phyloP scores from a whole-genome alignment of 2,888 invertebrate species.

The Tetranychus piercei region DNA sequence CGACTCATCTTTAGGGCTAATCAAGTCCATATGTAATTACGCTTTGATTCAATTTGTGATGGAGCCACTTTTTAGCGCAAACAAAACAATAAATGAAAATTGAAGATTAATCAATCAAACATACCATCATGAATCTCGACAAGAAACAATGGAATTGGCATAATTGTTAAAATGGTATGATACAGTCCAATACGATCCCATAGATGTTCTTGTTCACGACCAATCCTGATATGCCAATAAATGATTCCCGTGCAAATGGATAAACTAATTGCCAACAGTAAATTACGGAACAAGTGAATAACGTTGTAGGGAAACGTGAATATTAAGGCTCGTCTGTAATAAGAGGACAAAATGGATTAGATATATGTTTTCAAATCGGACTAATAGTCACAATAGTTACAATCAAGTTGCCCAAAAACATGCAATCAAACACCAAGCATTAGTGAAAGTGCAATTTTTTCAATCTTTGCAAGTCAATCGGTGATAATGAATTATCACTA shows the following conservation, averaged over 20 bases:
- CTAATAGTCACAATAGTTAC: too few species aligned
- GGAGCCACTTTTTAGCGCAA: neutral
- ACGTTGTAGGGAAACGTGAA: conserved; percentile 70
- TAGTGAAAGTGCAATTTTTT: neutral
- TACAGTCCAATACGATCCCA: conserved; percentile 57
- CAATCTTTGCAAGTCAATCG: too few species aligned
- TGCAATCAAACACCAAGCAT: too few species aligned
- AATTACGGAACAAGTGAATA: conserved; percentile 54
- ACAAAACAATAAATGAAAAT: neutral
- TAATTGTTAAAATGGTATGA: conserved; percentile 57
- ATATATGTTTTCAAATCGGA: too few species aligned
- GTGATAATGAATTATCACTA: too few species aligned
- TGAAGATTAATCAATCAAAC: neutral
- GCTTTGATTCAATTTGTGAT: neutral
- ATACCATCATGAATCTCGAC: conserved; percentile 35
- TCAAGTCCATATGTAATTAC: too few species aligned
- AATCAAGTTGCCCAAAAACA: too few species aligned
- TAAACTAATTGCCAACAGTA: conserved; percentile 58
- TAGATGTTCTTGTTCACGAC: conserved; percentile 31
- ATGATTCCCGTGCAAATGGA: conserved; percentile 66
- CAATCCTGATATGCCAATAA: conserved; percentile 61
- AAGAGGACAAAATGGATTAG: neutral
- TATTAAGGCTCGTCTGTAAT: conserved; percentile 37
- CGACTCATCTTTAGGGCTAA: too few species aligned
- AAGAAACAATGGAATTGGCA: conserved; percentile 55